Base-by-base conservation (phyloP, 2,797 vertebrate species). In the Acropternis orthonyx region DNA sequence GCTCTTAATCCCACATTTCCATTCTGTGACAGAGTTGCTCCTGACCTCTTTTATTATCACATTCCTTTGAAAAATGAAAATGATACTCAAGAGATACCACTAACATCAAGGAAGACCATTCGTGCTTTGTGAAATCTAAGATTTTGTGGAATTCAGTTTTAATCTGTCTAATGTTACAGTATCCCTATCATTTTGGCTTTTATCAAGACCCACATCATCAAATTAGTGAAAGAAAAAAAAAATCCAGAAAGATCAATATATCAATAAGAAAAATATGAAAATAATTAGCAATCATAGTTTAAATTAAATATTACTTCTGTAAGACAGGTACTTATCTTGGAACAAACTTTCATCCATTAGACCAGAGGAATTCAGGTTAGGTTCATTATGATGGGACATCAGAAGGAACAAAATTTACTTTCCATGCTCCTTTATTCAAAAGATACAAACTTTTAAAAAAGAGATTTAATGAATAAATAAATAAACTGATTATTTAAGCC, bases 61-160 rank as follows among this genome's bases (percentile, higher is more conserved):
- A 41, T 85, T 96, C 80, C 91, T 96, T 97, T 88, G 95, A 96
- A 97, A 97, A 90, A 92, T 78, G 62, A 95, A 97, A 96, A 77
- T 58, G 2, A 95, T 92, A 91, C 78, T 86, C 69, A 71, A 89
- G 61, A 95, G 69, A 95, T 74, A 90, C 3, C 6, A 78, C 48
- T 91, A 66, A 22, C 2, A 3, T 67, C 65, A 46, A 80, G 62
- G 22, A 87, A 65, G 36, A 89, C 71, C 69, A 77, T 66, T 92
- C 27, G 51, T 81, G 34, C 84, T 85, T 48, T 88, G 56, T 92
- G 65, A 97, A 97, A 80, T 91, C 87, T 92, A 95, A 96, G 78
- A 66, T 67, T 81, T 69, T 59, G 72, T 83, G 48, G 61, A 95
- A 82, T 66, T 83, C 59, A 39, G 89, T 68, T 92, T 89, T 93